Conservation (phyloP, 2,888 invertebrate species). For the Epistrophella euchroma region DNA sequence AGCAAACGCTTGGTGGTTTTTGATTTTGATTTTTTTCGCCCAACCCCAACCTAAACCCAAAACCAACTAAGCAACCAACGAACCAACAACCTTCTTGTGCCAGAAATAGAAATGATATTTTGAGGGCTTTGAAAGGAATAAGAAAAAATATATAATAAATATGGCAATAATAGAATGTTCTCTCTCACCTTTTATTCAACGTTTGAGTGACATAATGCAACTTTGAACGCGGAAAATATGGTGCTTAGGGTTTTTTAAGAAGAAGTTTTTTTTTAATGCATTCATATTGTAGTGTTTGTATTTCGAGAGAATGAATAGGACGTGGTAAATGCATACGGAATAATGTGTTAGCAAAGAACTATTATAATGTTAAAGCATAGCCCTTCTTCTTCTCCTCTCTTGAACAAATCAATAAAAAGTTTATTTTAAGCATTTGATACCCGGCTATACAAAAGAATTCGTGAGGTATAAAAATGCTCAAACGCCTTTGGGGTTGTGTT, state of each 20-base stretch:
- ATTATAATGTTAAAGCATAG: conserved; percentile 26
- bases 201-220: conserved; percentile 65
- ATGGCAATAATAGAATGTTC: conserved; percentile 64
- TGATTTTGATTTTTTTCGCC: conserved; percentile 51
- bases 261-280: conserved; percentile 64
- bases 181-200: conserved; percentile 55
- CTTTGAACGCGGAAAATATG: conserved; percentile 53
- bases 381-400: background rate
- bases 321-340: background rate
- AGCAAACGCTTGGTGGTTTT: conserved; percentile 54
- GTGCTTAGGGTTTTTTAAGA: conserved; percentile 36
- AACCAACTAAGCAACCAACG: conserved; percentile 9
- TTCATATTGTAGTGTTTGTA: conserved; percentile 38
- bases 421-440: conserved; percentile 34
- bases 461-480: conserved; percentile 2
- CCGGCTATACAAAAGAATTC: conserved; percentile 2
- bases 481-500: conserved; percentile 21
- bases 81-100: conserved; percentile 10
- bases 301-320: conserved; percentile 15
- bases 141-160: conserved; percentile 43
- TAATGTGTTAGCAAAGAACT: conserved; percentile 15
- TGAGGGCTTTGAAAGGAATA: conserved; percentile 56
- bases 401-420: conserved; percentile 49
- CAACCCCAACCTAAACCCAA: background rate
- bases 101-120: conserved; percentile 60